phyloP scores from a whole-genome alignment of 2,797 vertebrate species.

The Malacoctenus gilli region DNA sequence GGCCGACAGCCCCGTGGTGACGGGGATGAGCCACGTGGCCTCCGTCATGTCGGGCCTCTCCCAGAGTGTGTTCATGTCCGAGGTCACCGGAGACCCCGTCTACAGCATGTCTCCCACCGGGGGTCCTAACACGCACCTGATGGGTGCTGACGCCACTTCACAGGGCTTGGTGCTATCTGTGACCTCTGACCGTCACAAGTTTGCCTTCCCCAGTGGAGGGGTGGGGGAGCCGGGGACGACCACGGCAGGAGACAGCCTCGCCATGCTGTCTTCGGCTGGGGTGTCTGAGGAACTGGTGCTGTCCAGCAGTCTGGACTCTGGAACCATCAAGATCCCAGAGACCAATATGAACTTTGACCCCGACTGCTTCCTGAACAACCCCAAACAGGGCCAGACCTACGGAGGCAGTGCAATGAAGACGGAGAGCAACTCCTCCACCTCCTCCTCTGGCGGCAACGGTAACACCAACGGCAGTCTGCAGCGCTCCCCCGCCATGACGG shows the following conservation, averaged over 20 bases:
- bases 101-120: slow-evolving; percentile 97
- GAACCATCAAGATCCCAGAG: slow-evolving; percentile 92
- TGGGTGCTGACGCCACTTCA: slow-evolving; percentile 89
- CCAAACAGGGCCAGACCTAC: slow-evolving; percentile 99
- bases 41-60: slow-evolving; percentile 96
- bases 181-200: slow-evolving; percentile 95
- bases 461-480: slow-evolving; percentile 75
- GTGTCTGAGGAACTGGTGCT: slow-evolving; percentile 97
- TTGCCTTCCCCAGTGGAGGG: slow-evolving; percentile 89
- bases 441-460: slow-evolving; percentile 76
- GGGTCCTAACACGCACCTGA: slow-evolving; percentile 93
- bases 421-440: slow-evolving; percentile 86
- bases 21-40: slow-evolving; percentile 94
- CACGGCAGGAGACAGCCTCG: slow-evolving; percentile 86
- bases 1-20: slow-evolving; percentile 95
- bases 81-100: slow-evolving; percentile 94
- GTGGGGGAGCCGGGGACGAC: slow-evolving; percentile 70
- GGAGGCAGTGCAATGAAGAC: slow-evolving; percentile 94
- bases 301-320: slow-evolving; percentile 92
- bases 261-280: slow-evolving; percentile 89
- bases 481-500: slow-evolving; percentile 80
- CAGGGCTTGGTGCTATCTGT: slow-evolving; percentile 94
- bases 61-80: slow-evolving; percentile 98
- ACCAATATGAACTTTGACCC: slow-evolving; percentile 99
- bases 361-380: slow-evolving; percentile 99